Conservation (phyloP, 1,140 invertebrate species). For the Drosophila bifasciata region DNA sequence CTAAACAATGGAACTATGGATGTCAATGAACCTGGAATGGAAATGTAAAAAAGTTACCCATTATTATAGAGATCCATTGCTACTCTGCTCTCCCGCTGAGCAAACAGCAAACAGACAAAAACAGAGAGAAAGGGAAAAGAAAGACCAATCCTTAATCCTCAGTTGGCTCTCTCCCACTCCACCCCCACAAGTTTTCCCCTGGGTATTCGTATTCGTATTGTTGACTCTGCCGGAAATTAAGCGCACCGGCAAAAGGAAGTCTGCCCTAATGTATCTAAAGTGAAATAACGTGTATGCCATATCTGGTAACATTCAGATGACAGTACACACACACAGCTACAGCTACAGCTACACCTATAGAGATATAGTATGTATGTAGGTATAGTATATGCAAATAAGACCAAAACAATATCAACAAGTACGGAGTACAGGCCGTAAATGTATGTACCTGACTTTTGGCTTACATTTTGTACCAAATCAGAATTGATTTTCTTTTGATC, state of each 20-base stretch:
- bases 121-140: not conserved
- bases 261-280: constrained; percentile 70
- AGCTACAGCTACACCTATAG: constrained; percentile 1
- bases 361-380: not conserved
- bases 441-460: constrained; percentile 12
- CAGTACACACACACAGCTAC: constrained; percentile 22
- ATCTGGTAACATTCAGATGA: constrained; percentile 38
- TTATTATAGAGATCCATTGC: no score
- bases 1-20: no score
- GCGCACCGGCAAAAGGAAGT: constrained; percentile 67
- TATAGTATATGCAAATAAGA: constrained; percentile 20
- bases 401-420: constrained; percentile 32
- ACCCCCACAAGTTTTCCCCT: constrained; percentile 2
- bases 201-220: constrained; percentile 40
- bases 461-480: constrained; percentile 2
- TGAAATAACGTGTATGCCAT: constrained; percentile 63
- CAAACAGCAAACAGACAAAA: not conserved
- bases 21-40: no score
- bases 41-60: no score
- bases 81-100: not conserved
- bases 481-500: constrained; percentile 25
- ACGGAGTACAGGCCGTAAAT: not conserved
- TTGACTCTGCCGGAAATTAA: constrained; percentile 71
- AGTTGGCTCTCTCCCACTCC: constrained; percentile 3
- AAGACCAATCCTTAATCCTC: constrained; percentile 42